Evolutionary conservation across 2,888 invertebrate species (phyloP), one percentile per base, ranked within the genome.

Genomic region (Bombylius major): DNA sequence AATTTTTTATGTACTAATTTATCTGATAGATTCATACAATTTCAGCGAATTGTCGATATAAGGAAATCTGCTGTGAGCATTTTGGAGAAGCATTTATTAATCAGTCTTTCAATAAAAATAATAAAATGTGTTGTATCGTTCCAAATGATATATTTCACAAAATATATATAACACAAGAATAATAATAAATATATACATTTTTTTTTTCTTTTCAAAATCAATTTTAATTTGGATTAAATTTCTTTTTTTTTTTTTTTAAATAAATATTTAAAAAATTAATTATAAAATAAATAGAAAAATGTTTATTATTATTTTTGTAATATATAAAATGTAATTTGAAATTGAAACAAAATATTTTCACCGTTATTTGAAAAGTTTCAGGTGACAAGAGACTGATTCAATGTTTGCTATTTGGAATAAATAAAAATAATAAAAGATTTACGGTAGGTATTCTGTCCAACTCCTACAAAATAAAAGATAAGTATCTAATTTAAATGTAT

Each of bases 401-500:
- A n/a, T 36, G 36, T 36, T 8, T 36, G 36, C 36, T 36, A 23
- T 23, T 36, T 36, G 7, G 36, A 6, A 36, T 6, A 36, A 36
- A 36, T 36, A 36, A 6, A 9, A 36, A 8, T 36, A 8, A 9
- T 36, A 23, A 23, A 23, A 9, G 36, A 36, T 32, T 50, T 36
- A 39, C 4, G 53, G 53, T 53, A 53, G 53, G 53, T 53, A 53
- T 53, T 47, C 53, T 47, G 32, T 47, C 53, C 32, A 47, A 47
- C 47, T 53, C 53, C 53, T 53, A 53, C 47, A n/a, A 47, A 47
- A 14, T 23, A 32, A 12, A 45, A 51, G 44, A 31, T 44, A 53
- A 11, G 46, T 53, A 23, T 32, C 9, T 5, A 13, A 12, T 42
- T 42, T 11, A 42, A 11, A 8, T 36, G 9, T 36, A 7, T 7